These are phyloP conservation scores for Proctacanthus coquilletti DNA, from an alignment of 1,140 invertebrate species.

Conservation along the genomic window DNA sequence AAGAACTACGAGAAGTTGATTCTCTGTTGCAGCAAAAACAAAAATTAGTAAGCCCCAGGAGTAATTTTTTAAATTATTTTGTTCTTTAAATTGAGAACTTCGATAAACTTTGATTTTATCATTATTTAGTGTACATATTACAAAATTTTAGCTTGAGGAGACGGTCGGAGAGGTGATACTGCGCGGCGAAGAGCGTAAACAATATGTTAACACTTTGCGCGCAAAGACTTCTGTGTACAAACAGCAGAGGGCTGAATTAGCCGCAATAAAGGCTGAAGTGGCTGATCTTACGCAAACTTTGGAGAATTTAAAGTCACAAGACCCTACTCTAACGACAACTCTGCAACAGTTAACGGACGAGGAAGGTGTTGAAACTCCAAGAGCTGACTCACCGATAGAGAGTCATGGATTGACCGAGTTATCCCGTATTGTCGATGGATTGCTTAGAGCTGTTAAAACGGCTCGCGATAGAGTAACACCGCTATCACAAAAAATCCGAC, in stretches of 20 bases:
- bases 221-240: conserved; percentile 68
- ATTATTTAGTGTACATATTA: conserved; percentile 5
- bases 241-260: conserved; percentile 53
- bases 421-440: conserved; percentile 5
- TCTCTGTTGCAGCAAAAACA: conserved; percentile 35
- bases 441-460: conserved; percentile 4
- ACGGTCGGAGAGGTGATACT: conserved; percentile 34
- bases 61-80: too few relatives aligned
- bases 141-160: conserved; percentile 16
- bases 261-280: conserved; percentile 34
- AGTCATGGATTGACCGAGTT: conserved; percentile 4
- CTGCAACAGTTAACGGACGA: conserved; percentile 5
- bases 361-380: conserved; percentile 1
- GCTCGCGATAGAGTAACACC: conserved; percentile 2
- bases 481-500: conserved; percentile 4
- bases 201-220: conserved; percentile 61
- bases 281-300: conserved; percentile 7
- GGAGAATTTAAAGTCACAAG: conserved; percentile 8
- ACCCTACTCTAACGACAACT: conserved; percentile 6
- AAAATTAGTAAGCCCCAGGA: background rate
- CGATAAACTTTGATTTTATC: too few relatives aligned
- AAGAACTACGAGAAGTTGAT: conserved; percentile 41
- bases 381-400: conserved; percentile 2
- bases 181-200: conserved; percentile 68
- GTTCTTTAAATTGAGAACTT: too few relatives aligned